These are phyloP conservation scores for Chymomyza caudatula DNA, from an alignment of 2,888 invertebrate species.

Conservation along the genomic window DNA sequence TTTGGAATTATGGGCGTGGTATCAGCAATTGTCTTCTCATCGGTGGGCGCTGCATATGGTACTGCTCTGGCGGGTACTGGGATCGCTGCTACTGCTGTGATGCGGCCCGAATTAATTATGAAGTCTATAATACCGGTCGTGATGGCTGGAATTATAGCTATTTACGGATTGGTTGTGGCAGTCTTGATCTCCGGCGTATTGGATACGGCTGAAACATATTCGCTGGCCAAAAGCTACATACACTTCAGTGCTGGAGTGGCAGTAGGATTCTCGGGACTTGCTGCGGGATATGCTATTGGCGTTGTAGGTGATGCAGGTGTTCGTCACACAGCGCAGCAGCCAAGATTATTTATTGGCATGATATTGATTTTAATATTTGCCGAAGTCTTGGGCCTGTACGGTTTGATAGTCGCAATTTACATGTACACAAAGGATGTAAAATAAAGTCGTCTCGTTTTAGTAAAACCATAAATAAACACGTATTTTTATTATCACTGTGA, in stretches of 20 bases:
- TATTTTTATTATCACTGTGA: too few species aligned
- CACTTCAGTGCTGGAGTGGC: conserved; percentile 98
- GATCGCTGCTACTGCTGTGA: conserved; percentile 99
- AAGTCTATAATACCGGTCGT: conserved; percentile 99
- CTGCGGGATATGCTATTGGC: conserved; percentile 99
- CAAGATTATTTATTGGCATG: conserved; percentile 99
- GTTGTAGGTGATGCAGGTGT: conserved; percentile 80
- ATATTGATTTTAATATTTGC: conserved; percentile 82
- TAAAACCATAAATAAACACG: too few species aligned
- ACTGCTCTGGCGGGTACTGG: conserved; percentile 82
- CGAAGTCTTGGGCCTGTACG: conserved; percentile 55
- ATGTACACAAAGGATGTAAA: conserved; percentile 94
- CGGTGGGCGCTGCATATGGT: conserved; percentile 92
- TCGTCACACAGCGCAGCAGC: conserved; percentile 98
- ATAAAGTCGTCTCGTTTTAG: background rate
- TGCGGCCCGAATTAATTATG: conserved; percentile 99
- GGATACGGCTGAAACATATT: conserved; percentile 26
- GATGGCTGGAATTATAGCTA: conserved; percentile 99
- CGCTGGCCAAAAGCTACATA: conserved; percentile 89
- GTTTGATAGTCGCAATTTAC: conserved; percentile 83
- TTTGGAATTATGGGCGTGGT: conserved; percentile 55
- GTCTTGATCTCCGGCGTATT: conserved; percentile 92
- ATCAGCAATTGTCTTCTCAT: conserved; percentile 48
- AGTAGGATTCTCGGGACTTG: conserved; percentile 97
- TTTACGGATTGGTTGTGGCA: conserved; percentile 98